These are phyloP conservation scores for Cephalotes varians DNA, from an alignment of 2,888 invertebrate genomes.

Conservation along the genomic window DNA sequence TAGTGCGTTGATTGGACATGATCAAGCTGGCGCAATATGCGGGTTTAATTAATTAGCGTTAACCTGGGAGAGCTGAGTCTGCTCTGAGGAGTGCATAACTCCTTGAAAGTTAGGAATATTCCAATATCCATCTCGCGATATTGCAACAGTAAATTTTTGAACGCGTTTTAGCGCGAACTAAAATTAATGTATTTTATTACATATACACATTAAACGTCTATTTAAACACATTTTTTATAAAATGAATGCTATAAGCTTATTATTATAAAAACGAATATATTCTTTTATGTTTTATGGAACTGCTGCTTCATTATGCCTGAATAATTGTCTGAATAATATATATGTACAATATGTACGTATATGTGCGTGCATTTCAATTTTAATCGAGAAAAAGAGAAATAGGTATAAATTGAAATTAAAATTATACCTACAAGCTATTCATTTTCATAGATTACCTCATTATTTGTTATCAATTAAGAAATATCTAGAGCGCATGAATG, in stretches of 20 bases:
- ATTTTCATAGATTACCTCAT: background rate
- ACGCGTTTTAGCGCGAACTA: background rate
- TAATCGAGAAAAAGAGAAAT: background rate
- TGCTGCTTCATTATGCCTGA: background rate
- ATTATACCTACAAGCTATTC: background rate
- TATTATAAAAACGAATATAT: background rate
- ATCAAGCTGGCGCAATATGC: conserved; percentile 58
- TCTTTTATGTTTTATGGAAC: background rate
- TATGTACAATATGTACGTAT: background rate
- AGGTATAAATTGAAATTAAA: background rate
- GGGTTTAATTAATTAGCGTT: conserved; percentile 57
- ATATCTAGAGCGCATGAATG: conserved; percentile 30
- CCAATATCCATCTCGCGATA: conserved; percentile 37
- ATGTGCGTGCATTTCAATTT: background rate
- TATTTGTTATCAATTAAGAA: conserved; percentile 31
- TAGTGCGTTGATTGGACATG: conserved; percentile 57
- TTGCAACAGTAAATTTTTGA: conserved; percentile 25
- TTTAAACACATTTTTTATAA: background rate
- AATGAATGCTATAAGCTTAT: background rate
- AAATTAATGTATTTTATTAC: background rate
- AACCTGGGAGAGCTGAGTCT: conserved; percentile 31
- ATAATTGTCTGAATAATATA: background rate
- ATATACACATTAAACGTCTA: background rate
- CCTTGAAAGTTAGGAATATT: conserved; percentile 50
- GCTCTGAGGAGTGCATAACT: conserved; percentile 43